Conservation (phyloP, 1,140 invertebrate species). For the Neodiprion lecontei region DNA sequence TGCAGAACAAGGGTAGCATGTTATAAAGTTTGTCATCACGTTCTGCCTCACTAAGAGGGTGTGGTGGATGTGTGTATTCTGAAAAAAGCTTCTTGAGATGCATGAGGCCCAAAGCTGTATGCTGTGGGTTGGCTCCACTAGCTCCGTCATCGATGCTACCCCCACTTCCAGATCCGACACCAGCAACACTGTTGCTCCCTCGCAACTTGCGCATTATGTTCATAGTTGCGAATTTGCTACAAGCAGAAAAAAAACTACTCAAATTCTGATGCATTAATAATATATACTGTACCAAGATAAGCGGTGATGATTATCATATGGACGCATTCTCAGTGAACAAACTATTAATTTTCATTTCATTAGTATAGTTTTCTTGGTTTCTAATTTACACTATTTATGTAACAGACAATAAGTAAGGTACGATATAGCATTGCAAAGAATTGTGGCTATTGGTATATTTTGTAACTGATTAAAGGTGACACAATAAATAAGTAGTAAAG, state of each 20-base stretch:
- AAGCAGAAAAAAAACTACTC: slow-evolving; percentile 16
- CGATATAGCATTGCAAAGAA: no score
- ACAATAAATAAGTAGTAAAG: no score
- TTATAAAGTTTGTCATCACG: slow-evolving; percentile 95
- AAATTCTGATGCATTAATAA: neutral
- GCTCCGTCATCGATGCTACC: slow-evolving; percentile 58
- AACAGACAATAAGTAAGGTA: no score
- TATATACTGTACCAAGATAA: no score
- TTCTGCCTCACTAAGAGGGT: slow-evolving; percentile 81
- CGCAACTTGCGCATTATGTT: slow-evolving; percentile 87
- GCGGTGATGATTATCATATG: no score
- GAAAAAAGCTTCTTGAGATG: slow-evolving; percentile 96
- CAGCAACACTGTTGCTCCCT: slow-evolving; percentile 60
- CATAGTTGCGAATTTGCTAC: slow-evolving; percentile 64
- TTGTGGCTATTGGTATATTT: no score
- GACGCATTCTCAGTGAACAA: no score
- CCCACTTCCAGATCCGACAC: slow-evolving; percentile 56
- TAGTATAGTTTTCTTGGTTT: no score
- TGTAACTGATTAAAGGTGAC: no score
- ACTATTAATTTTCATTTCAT: no score
- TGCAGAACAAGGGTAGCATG: slow-evolving; percentile 97
- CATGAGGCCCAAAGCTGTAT: slow-evolving; percentile 89
- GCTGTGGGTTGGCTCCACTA: slow-evolving; percentile 68
- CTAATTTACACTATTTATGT: no score
- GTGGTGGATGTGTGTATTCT: slow-evolving; percentile 88